Conservation (phyloP, 2,797 vertebrate species). For the Anisognathus igniventris region DNA sequence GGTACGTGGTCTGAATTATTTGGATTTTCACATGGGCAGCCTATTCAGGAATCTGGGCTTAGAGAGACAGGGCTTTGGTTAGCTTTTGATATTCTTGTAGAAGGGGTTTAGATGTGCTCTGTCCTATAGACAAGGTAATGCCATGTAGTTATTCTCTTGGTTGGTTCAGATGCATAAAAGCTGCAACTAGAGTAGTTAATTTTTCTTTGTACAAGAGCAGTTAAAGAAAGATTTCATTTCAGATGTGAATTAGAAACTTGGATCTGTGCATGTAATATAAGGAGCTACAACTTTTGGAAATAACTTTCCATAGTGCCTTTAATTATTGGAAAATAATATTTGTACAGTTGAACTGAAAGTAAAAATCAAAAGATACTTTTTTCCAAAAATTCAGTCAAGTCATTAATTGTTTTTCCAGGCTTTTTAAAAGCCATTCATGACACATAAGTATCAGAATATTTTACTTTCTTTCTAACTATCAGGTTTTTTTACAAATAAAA, state of each 20-base stretch:
- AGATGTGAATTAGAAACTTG: neutral
- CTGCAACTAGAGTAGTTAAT: neutral
- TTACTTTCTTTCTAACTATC: neutral
- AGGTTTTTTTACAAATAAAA: neutral
- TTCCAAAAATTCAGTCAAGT: neutral
- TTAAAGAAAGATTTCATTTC: neutral
- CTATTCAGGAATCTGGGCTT: neutral
- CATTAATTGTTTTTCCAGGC: neutral
- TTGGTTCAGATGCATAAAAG: neutral
- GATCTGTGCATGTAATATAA: neutral
- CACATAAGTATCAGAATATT: neutral
- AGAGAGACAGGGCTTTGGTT: neutral
- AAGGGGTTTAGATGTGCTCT: neutral
- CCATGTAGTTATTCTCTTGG: neutral
- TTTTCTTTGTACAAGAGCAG: neutral
- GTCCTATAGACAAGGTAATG: neutral
- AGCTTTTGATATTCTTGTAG: neutral
- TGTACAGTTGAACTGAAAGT: neutral
- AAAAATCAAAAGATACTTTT: neutral
- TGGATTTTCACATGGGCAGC: neutral
- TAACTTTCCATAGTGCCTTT: neutral
- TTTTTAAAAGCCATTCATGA: neutral
- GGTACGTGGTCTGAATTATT: neutral
- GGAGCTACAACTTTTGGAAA: neutral
- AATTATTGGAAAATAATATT: neutral